A percentile compares a stretch with the other conserved stretches of the same genome.
These are phyloP conservation scores for Geopemphigus sp. DNA, from an alignment of 1,140 invertebrate genomes.

Conservation along the genomic window DNA sequence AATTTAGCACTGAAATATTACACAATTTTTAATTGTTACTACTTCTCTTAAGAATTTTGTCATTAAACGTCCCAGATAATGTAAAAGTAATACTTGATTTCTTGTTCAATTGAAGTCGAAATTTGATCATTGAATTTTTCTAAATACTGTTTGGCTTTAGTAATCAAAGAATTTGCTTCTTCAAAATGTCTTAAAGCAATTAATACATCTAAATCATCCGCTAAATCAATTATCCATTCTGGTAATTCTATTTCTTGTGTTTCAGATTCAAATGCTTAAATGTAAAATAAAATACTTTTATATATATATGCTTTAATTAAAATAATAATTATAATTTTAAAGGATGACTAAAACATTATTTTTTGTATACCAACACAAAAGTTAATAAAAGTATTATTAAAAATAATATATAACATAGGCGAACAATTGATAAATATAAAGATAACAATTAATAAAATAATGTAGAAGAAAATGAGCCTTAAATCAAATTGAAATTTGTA, in stretches of 20 bases:
- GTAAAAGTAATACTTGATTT: conserved; percentile 38
- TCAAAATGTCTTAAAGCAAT: conserved; percentile 98
- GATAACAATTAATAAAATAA: too few species aligned
- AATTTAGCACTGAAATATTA: conserved; percentile 60
- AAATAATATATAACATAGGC: too few species aligned
- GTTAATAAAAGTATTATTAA: too few species aligned
- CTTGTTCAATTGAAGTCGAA: conserved; percentile 50
- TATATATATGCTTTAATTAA: too few species aligned
- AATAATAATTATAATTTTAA: too few species aligned
- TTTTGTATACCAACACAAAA: too few species aligned
- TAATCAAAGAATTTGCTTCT: conserved; percentile 83
- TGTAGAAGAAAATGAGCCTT: too few species aligned
- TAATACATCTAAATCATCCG: conserved; percentile 93
- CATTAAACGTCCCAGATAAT: not conserved
- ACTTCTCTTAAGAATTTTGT: too few species aligned
- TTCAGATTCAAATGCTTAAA: conserved; percentile 58
- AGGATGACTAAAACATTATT: too few species aligned
- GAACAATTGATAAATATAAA: too few species aligned
- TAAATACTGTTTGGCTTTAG: conserved; percentile 66
- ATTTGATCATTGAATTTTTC: conserved; percentile 40
- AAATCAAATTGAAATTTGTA: too few species aligned
- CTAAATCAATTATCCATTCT: conserved; percentile 88
- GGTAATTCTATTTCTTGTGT: conserved; percentile 58
- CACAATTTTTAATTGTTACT: not conserved
- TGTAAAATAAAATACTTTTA: conserved; percentile 46